These are phyloP conservation scores for Scatophagus argus DNA, from an alignment of 2,113 vertebrate genomes.

Conservation along the genomic window DNA sequence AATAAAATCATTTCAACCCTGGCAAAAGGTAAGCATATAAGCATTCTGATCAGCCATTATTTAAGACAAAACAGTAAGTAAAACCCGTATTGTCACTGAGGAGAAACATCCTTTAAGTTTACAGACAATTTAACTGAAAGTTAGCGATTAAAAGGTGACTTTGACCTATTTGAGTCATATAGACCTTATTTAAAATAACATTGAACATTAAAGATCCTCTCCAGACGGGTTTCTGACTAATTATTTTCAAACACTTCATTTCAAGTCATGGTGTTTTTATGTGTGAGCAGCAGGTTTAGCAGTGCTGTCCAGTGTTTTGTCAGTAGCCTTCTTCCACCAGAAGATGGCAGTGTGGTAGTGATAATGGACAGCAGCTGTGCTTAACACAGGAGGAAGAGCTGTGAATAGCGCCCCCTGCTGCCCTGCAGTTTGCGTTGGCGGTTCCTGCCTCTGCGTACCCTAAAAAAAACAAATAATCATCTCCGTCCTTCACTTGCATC, in stretches of 20 bases:
- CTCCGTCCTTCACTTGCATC: slow-evolving; percentile 3
- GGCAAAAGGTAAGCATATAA: too few species aligned
- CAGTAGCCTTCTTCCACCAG: slow-evolving; percentile 30
- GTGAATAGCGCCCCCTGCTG: slow-evolving; percentile 32
- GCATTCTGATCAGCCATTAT: too few species aligned
- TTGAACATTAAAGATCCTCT: neutral
- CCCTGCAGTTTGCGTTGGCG: slow-evolving; percentile 18
- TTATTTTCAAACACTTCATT: too few species aligned
- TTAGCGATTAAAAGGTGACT: neutral
- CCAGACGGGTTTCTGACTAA: neutral
- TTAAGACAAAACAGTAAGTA: too few species aligned
- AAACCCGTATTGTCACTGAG: too few species aligned
- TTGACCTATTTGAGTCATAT: neutral
- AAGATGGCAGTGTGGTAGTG: slow-evolving; percentile 59
- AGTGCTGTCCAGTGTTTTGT: neutral
- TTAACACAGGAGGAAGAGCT: neutral
- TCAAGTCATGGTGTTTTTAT: too few species aligned
- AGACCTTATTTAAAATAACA: neutral
- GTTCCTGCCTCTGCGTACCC: slow-evolving; percentile 5
- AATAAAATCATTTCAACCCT: too few species aligned
- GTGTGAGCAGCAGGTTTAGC: neutral
- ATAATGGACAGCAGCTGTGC: slow-evolving; percentile 10
- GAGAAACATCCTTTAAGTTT: too few species aligned
- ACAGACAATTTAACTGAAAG: too few species aligned
- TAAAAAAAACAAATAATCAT: slow-evolving; percentile 7